phyloP scores from a whole-genome alignment of 2,888 invertebrate species.

The Oligia latruncula region DNA sequence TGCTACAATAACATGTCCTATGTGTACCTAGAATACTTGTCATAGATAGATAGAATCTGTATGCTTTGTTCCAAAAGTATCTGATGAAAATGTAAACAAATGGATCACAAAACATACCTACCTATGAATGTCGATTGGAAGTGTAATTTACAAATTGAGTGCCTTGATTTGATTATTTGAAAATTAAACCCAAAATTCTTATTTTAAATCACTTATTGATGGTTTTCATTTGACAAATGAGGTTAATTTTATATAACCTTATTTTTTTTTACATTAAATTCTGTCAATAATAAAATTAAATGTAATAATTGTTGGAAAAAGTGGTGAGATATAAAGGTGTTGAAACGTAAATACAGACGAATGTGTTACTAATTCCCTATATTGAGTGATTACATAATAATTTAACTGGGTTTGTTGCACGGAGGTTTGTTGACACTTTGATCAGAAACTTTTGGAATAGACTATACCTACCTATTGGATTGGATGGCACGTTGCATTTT shows the following conservation, averaged over 20 bases:
- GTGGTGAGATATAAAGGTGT: neutral
- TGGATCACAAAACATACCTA: neutral
- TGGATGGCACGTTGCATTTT: constrained; percentile 49
- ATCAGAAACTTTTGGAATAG: neutral
- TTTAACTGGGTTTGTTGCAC: neutral
- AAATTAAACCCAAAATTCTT: neutral
- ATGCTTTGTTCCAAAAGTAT: neutral
- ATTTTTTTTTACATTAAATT: neutral
- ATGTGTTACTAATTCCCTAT: neutral
- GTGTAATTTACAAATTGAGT: neutral
- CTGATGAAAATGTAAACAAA: neutral
- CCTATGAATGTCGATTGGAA: neutral
- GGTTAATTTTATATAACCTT: too few species aligned
- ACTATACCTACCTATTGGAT: constrained; percentile 26
- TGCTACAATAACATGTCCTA: constrained; percentile 33
- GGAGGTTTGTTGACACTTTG: neutral
- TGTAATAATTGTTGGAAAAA: neutral
- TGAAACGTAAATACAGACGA: neutral
- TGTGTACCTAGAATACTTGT: constrained; percentile 20
- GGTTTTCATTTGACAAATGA: neutral
- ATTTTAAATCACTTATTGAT: neutral
- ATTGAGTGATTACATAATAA: neutral
- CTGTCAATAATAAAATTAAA: too few species aligned
- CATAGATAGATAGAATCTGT: constrained; percentile 30
- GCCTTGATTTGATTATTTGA: neutral